Evolutionary conservation across 2,888 invertebrate genomes (phyloP).

Genomic region (Mactromeris polynyma): DNA sequence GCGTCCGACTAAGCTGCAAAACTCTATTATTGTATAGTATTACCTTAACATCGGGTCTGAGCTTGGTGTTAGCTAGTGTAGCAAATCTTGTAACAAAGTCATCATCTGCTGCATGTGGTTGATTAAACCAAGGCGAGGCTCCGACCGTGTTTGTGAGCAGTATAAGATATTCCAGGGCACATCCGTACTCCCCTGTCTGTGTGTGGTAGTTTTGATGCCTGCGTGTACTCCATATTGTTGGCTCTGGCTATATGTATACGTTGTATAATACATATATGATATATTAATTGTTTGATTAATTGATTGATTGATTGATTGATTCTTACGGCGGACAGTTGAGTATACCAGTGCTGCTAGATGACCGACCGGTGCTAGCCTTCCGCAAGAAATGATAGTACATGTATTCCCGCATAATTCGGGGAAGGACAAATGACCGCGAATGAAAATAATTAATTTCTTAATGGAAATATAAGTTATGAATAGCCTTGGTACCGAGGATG

Average conservation of each 20-base stretch:
- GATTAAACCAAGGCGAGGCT: conserved; percentile 78
- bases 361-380: too few species aligned
- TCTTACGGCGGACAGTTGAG: too few species aligned
- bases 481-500: too few species aligned
- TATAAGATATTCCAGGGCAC: conserved; percentile 74
- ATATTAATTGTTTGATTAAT: too few species aligned
- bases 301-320: too few species aligned
- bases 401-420: too few species aligned
- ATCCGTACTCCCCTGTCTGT: conserved; percentile 72
- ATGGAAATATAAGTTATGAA: too few species aligned
- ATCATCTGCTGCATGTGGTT: conserved; percentile 79
- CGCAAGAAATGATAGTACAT: too few species aligned
- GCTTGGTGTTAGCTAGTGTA: conserved; percentile 59
- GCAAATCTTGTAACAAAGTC: conserved; percentile 76
- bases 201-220: conserved; percentile 67
- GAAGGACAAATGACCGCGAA: too few species aligned
- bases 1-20: too few species aligned
- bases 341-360: background rate
- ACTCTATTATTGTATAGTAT: background rate
- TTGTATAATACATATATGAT: too few species aligned
- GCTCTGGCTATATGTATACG: conserved; percentile 71
- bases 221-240: conserved; percentile 73
- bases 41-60: conserved; percentile 77
- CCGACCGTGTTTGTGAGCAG: conserved; percentile 74
- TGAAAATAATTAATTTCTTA: too few species aligned